Evolutionary conservation across 2,113 vertebrate species (phyloP).

Genomic region (Daboia siamensis): DNA sequence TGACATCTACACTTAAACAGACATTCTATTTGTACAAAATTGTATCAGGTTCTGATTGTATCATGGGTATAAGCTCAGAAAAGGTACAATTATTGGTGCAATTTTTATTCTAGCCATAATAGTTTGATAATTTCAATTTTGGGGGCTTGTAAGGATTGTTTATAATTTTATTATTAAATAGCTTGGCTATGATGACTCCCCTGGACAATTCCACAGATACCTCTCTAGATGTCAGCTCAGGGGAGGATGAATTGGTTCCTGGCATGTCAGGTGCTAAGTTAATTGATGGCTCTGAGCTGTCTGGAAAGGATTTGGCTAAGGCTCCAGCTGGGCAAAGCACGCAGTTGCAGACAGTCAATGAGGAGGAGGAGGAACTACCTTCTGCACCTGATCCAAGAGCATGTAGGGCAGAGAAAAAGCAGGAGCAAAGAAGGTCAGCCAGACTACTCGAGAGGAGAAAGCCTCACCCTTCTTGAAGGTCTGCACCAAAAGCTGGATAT

Average conservation of each 20-base stretch:
- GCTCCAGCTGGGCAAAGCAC: not conserved
- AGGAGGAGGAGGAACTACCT: not conserved
- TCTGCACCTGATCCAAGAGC: not conserved
- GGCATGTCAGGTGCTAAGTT: not conserved
- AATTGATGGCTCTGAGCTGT: not conserved
- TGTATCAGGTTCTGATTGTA: slow-evolving; percentile 36
- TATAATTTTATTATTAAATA: not conserved
- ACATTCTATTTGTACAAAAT: slow-evolving; percentile 40
- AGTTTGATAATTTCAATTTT: not conserved
- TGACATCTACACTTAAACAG: slow-evolving; percentile 32
- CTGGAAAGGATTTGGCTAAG: not conserved
- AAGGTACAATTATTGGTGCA: not conserved
- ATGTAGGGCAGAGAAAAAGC: not conserved
- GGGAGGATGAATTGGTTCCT: not conserved
- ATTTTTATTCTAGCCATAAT: not conserved
- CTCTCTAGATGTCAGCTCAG: not conserved
- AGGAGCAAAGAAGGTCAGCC: not conserved
- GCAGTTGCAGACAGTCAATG: not conserved
- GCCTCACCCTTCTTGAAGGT: not conserved
- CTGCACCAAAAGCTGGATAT: not conserved
- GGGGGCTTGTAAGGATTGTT: fast-evolving
- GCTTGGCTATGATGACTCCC: not conserved
- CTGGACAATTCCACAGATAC: not conserved
- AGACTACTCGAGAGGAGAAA: not conserved
- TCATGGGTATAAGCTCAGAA: not conserved